Percentiles rank a stretch among this genome's conserved stretches.
Evolutionary conservation across 2,113 vertebrate species (phyloP).

Genomic region (Tricholaema leucomelas): DNA sequence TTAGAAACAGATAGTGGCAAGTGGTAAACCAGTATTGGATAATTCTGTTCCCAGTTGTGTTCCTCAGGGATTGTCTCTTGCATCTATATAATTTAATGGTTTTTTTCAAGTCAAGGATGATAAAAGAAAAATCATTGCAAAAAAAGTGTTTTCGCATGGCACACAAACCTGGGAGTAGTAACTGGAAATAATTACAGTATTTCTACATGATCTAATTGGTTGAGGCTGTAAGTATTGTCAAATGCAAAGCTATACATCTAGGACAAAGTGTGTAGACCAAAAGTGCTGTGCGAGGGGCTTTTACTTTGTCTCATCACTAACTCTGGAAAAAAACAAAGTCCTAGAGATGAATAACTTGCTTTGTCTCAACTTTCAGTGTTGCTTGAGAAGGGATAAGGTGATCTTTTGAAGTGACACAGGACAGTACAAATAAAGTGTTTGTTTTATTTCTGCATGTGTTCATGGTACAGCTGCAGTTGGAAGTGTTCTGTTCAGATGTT

Average conservation of each 20-base stretch:
- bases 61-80: not conserved
- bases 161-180: not conserved
- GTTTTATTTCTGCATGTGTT: not conserved
- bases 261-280: rapidly evolving
- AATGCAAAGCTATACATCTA: not conserved
- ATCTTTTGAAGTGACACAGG: not conserved
- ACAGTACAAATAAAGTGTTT: not conserved
- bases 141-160: not conserved
- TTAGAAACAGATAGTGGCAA: not conserved
- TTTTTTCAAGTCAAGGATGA: not conserved
- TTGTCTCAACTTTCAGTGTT: not conserved
- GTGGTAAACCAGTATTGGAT: not conserved
- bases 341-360: not conserved
- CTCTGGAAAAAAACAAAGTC: not conserved
- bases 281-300: not conserved
- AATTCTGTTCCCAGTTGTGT: not conserved
- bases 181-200: not conserved
- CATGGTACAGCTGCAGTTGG: not conserved
- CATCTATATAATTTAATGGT: not conserved
- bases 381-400: not conserved
- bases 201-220: not conserved
- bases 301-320: not conserved
- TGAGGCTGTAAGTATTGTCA: not conserved
- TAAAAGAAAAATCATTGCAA: not conserved
- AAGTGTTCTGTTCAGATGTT: not conserved